phyloP scores from a whole-genome alignment of 2,888 invertebrate genomes.

The Eulithis testata region DNA sequence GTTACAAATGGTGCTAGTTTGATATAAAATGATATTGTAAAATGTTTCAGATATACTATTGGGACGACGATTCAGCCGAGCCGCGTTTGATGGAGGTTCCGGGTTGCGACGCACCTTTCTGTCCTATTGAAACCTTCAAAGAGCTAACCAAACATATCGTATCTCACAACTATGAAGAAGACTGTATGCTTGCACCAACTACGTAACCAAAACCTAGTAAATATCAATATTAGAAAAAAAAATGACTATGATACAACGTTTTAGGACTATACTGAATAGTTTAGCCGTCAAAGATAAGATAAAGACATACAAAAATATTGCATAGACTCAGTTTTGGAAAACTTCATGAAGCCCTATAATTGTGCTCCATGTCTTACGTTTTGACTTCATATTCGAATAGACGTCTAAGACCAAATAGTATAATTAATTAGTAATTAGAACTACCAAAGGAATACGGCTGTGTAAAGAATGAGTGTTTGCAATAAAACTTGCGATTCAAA shows the following conservation, averaged over 20 bases:
- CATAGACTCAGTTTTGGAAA: no score
- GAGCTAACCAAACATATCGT: slow-evolving; percentile 75
- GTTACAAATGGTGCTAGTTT: no score
- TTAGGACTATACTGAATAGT: not conserved
- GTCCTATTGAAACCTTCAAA: slow-evolving; percentile 80
- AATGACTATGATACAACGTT: not conserved
- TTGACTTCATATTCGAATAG: not conserved
- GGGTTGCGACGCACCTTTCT: slow-evolving; percentile 75
- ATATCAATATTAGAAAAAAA: not conserved
- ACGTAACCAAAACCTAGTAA: slow-evolving; percentile 12
- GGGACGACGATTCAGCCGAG: slow-evolving; percentile 81
- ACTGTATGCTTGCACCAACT: slow-evolving; percentile 70
- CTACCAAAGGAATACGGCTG: slow-evolving; percentile 56
- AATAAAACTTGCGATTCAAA: slow-evolving; percentile 51
- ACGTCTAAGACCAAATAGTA: no score
- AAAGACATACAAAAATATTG: no score
- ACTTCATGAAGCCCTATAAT: no score
- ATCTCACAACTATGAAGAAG: slow-evolving; percentile 72
- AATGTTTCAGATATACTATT: slow-evolving; percentile 76
- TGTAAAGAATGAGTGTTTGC: slow-evolving; percentile 51
- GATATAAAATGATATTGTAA: no score
- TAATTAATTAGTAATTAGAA: no score
- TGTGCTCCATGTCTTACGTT: not conserved
- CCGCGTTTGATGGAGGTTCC: slow-evolving; percentile 81
- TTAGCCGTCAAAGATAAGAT: not conserved